These are phyloP conservation scores for Periphyllus acericola DNA, from an alignment of 2,888 invertebrate species.

Conservation along the genomic window DNA sequence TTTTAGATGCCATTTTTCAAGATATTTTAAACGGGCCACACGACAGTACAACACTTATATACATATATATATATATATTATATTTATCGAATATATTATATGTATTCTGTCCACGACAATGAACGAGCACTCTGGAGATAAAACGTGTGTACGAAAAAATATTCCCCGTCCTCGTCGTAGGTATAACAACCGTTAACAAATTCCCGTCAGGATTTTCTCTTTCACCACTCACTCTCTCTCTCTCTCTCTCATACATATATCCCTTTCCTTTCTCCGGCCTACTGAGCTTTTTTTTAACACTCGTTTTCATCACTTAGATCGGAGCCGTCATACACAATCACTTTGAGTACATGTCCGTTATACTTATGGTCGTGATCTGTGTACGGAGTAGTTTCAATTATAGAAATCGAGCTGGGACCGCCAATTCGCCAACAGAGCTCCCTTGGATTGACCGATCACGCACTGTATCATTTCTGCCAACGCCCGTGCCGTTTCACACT, in stretches of 20 bases:
- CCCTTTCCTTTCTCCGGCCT: not conserved
- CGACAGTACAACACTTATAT: too few species aligned
- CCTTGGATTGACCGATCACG: not conserved
- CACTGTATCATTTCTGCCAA: not conserved
- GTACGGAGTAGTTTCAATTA: constrained; percentile 54
- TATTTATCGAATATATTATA: too few species aligned
- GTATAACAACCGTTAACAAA: constrained; percentile 40
- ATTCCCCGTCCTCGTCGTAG: not conserved
- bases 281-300: constrained; percentile 26
- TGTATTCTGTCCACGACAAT: not conserved
- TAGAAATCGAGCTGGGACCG: constrained; percentile 45
- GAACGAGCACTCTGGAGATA: not conserved
- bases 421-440: constrained; percentile 35
- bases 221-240: not conserved
- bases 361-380: constrained; percentile 46
- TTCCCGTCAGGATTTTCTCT: constrained; percentile 48
- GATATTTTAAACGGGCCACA: too few species aligned
- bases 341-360: constrained; percentile 48
- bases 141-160: not conserved
- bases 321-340: constrained; percentile 24
- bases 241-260: too few species aligned
- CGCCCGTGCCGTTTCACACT: not conserved
- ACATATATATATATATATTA: too few species aligned
- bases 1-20: too few species aligned
- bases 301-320: constrained; percentile 8